Percentiles rank a stretch among this genome's conserved stretches.
Conservation (phyloP, 1,140 invertebrate species). For the Belonocnema kinseyi region DNA sequence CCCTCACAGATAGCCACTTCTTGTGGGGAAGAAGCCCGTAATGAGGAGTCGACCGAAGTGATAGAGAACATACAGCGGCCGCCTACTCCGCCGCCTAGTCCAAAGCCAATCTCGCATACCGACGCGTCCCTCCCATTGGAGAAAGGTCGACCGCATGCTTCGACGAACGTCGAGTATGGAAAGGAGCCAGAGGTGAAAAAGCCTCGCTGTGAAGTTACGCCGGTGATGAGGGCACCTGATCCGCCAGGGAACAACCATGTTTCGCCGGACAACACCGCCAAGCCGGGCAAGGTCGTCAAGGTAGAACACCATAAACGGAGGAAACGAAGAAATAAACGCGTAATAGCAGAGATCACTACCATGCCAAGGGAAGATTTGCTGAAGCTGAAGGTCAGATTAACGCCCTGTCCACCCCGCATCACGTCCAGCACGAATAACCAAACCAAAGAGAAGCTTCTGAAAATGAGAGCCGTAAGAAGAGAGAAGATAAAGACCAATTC, state of each 20-base stretch:
- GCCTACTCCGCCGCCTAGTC: constrained; percentile 69
- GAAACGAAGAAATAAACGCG: constrained; percentile 67
- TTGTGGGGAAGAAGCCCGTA: constrained; percentile 38
- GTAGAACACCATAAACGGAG: constrained; percentile 66
- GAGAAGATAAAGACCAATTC: constrained; percentile 59
- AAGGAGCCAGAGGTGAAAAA: constrained; percentile 66
- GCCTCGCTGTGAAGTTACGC: constrained; percentile 69
- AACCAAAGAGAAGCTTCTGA: constrained; percentile 65
- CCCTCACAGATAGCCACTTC: constrained; percentile 33
- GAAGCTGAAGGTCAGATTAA: constrained; percentile 68
- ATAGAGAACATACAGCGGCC: constrained; percentile 69
- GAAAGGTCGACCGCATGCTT: constrained; percentile 41
- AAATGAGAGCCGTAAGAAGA: constrained; percentile 57
- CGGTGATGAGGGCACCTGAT: constrained; percentile 63
- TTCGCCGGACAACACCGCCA: constrained; percentile 40
- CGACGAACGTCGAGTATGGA: constrained; percentile 47
- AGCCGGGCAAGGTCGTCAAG: constrained; percentile 54
- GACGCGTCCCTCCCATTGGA: constrained; percentile 48
- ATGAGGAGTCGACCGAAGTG: constrained; percentile 44
- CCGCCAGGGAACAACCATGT: constrained; percentile 31
- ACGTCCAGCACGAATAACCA: constrained; percentile 53
- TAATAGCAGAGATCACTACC: constrained; percentile 71
- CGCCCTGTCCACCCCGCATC: constrained; percentile 64
- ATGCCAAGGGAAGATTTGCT: constrained; percentile 67
- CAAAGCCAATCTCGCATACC: constrained; percentile 58